phyloP scores from a whole-genome alignment of 2,797 vertebrate species.

The Scolopax bukidnonensis region DNA sequence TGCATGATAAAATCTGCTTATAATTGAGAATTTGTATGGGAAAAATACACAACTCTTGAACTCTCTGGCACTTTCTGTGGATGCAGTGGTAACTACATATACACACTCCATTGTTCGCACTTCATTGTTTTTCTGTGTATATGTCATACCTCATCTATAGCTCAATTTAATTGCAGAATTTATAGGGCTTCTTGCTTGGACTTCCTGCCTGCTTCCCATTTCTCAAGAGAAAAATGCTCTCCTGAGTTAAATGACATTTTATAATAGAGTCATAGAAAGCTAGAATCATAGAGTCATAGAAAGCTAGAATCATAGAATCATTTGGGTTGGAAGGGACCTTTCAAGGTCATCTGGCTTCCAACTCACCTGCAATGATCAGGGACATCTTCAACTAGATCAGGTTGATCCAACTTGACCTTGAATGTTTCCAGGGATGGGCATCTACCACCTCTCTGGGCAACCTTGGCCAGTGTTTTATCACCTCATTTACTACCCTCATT shows the following conservation, averaged over 20 bases:
- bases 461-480: background rate
- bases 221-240: background rate
- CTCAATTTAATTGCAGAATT: background rate
- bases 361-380: background rate
- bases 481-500: background rate
- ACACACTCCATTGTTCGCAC: rapidly evolving
- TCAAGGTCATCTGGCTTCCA: background rate
- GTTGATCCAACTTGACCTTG: background rate
- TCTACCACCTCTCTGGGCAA: background rate
- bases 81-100: background rate
- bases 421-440: background rate
- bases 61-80: background rate
- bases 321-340: background rate
- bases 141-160: background rate
- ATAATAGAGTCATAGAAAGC: background rate
- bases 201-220: background rate
- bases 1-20: background rate
- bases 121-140: background rate
- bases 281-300: background rate
- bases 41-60: background rate
- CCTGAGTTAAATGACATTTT: background rate
- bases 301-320: background rate
- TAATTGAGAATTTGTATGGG: background rate
- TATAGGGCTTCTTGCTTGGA: background rate
- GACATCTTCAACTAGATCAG: background rate